phyloP scores from a whole-genome alignment of 1,140 invertebrate species.

The Trichoplusia ni region DNA sequence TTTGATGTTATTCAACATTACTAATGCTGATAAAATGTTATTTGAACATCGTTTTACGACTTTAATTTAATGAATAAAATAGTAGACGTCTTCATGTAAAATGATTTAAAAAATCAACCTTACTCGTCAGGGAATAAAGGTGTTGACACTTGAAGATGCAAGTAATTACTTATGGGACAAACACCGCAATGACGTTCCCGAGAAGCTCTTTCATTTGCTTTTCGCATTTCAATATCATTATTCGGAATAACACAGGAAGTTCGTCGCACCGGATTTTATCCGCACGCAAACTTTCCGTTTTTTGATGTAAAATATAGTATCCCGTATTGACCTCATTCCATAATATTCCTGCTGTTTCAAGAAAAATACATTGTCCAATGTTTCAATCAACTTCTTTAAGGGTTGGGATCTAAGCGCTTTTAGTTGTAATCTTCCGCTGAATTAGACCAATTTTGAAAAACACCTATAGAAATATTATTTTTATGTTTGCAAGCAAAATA shows the following conservation, averaged over 20 bases:
- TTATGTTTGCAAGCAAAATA: neutral
- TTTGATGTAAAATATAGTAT: neutral
- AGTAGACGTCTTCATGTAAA: too few species aligned
- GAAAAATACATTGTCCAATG: too few species aligned
- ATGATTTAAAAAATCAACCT: too few species aligned
- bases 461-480: too few species aligned
- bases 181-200: neutral
- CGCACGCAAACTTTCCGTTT: neutral
- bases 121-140: too few species aligned
- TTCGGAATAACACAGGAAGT: neutral
- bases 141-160: slow-evolving; percentile 9
- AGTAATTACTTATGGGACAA: neutral
- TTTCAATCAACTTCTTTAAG: too few species aligned
- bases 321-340: neutral
- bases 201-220: slow-evolving; percentile 7
- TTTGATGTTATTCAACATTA: neutral
- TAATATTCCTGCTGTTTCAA: too few species aligned
- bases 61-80: too few species aligned
- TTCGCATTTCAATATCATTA: slow-evolving; percentile 7
- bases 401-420: too few species aligned
- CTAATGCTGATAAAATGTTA: slow-evolving; percentile 6
- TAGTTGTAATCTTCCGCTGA: too few species aligned
- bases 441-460: too few species aligned
- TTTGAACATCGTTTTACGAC: slow-evolving; percentile 4
- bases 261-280: neutral